Evolutionary conservation across 1,140 invertebrate species (phyloP), one percentile per base, ranked within the genome.

Genomic region (Episyrphus balteatus): DNA sequence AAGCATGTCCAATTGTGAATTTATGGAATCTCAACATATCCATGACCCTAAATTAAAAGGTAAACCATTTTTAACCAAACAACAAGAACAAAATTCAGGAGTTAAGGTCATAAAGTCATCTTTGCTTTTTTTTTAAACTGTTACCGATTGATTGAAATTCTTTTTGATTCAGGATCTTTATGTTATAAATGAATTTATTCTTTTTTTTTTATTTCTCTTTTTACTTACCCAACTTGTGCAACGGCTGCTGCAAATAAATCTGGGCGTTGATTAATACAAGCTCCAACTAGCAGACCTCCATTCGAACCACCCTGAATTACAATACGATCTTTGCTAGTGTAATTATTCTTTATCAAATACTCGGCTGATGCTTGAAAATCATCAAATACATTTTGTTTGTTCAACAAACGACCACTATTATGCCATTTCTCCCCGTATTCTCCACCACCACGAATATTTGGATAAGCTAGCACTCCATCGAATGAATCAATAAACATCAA

Each of bases 341-440:
- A 97, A 13, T 83, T 79, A 51, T 91, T 77, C 12, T 76, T 59
- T 32, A 96, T 79, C 11, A 99, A 76, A 73, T 90, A 96, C 70
- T 97, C 83, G 1, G 89, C 94, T 14, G 93, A 93, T 50, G 78
- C 73, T 62, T 91, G 86, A 70, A 99, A 98, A 73, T 99, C 96
- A 72, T 98, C 86, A 70, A 98, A 98, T 34, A 86, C 85, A 73
- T 98, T 99, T 73, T 98, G 95, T 68, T 98, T 99, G 53, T 97
- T 95, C 0, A 83, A 75, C 40, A 93, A 75, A 18, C 88, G 80
- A 11, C 95, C 96, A 13, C 71, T 84, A 69, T 98, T 89, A 69
- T 99, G 94, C 96, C 96, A 99, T 46, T 81, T 82, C 69, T 96
- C 88, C 36, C 96, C 96, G 71, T 98, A 99, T 71, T 99, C 95